Base-by-base conservation (phyloP, 2,797 vertebrate species). In the Eremophila alpestris region DNA sequence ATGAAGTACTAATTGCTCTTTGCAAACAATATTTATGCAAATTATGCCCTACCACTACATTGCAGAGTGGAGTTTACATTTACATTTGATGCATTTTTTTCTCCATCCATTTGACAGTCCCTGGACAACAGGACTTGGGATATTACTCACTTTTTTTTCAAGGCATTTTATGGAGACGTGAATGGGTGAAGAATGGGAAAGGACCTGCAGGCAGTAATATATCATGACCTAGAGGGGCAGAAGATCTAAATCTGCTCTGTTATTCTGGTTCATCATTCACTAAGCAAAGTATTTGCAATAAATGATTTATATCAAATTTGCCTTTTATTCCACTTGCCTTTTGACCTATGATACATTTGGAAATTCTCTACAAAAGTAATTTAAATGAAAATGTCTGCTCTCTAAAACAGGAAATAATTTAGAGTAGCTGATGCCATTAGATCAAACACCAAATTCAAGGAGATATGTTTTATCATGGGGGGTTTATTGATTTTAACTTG, bases 11-110 rank as follows among this genome's bases (percentile, higher is more conserved):
- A 98, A 98, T 97, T 98, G 97, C 97, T 97, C 96, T 97, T 89
- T 93, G 88, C 94, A 97, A 96, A 98, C 95, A 97, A 97, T 97
- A 96, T 97, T 97, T 96, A 97, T 98, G 97, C 97, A 98, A 97
- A 98, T 97, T 76, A 93, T 70, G 36, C 85, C 84, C 70, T 82
- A 43, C 64, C 64, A 73, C 88, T 82, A 83, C 77, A 74, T 41
- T 77, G 94, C 92, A 77, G 43, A 43, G 46, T 29, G 45, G 70
- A 49, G 87, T 85, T 94, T 91, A 38, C 77, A 67, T 62, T 88
- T 56, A 51, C 30, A 75, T 88, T 88, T 64, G 56, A 93, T 23
- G 2, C 45, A 49, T n/a, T 83, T 92, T 94, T 95, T 65, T 58
- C 76, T 75, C 69, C 27, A 63, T 75, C 80, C 65, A 54, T 90